Evolutionary conservation across 2,888 invertebrate genomes (phyloP).

Genomic region (Marasmarcha lunaedactyla): DNA sequence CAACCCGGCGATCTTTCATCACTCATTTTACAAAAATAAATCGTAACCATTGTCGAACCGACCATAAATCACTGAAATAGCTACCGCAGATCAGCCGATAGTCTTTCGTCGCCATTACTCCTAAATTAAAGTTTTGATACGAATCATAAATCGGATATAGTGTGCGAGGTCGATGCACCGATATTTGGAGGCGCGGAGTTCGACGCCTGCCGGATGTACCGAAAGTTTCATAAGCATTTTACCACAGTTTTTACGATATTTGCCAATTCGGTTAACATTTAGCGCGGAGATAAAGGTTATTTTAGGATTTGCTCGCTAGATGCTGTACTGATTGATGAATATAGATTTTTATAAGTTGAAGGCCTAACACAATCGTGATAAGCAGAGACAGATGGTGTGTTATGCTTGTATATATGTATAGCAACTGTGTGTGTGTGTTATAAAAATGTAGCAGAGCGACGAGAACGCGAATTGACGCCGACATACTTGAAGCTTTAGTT

Average conservation of each 20-base stretch:
- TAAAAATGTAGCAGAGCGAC: too few species aligned
- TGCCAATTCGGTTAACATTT: background rate
- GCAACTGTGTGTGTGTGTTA: too few species aligned
- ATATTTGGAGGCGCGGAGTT: slow-evolving; percentile 15
- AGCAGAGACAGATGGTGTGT: too few species aligned
- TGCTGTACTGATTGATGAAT: too few species aligned
- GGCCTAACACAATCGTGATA: too few species aligned
- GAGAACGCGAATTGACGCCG: too few species aligned
- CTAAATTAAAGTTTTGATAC: background rate
- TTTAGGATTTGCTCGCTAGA: too few species aligned
- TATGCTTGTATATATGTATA: too few species aligned
- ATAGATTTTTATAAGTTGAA: too few species aligned
- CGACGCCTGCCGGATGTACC: slow-evolving; percentile 20
- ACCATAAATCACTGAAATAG: background rate
- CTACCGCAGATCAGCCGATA: background rate
- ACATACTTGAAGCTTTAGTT: too few species aligned
- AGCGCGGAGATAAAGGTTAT: too few species aligned
- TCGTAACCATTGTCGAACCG: background rate
- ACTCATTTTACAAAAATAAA: slow-evolving; percentile 4
- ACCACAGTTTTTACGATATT: slow-evolving; percentile 4
- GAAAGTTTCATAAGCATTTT: slow-evolving; percentile 4
- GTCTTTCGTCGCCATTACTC: background rate
- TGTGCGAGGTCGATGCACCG: slow-evolving; percentile 22
- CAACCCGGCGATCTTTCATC: slow-evolving; percentile 8
- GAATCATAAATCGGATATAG: background rate